Percentiles rank a stretch among this genome's conserved stretches.
Conservation (phyloP, 2,113 vertebrate genomes). For the Xenopus tropicalis region DNA sequence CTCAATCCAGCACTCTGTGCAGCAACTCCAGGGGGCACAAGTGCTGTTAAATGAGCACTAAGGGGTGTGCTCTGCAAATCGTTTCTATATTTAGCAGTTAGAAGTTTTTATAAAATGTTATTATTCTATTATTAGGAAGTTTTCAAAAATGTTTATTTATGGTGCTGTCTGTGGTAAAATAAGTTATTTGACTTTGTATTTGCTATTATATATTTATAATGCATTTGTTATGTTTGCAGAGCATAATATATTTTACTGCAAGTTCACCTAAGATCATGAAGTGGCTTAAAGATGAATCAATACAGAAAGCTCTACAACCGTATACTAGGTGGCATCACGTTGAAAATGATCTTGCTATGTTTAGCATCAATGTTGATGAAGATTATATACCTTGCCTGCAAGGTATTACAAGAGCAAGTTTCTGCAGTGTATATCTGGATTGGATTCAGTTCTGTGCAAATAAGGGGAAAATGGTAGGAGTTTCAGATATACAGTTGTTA, state of each 20-base stretch:
- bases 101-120: no score
- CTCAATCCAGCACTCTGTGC: no score
- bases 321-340: constrained; percentile 97
- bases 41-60: no score
- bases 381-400: constrained; percentile 96
- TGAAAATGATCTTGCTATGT: constrained; percentile 89
- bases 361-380: constrained; percentile 91
- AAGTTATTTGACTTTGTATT: no score
- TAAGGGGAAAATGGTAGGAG: constrained; percentile 78
- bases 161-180: no score
- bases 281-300: constrained; percentile 80
- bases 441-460: constrained; percentile 92
- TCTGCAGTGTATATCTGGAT: constrained; percentile 91
- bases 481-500: not conserved
- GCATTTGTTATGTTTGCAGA: constrained; percentile 64
- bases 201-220: not conserved
- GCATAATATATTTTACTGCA: constrained; percentile 91
- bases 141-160: no score
- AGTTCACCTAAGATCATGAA: constrained; percentile 82
- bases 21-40: no score
- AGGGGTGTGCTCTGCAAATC: no score
- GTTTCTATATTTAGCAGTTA: no score
- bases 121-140: no score
- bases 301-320: constrained; percentile 83
- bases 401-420: constrained; percentile 93